A percentile compares a stretch with the other conserved stretches of the same genome.
phyloP scores from a whole-genome alignment of 2,888 invertebrate genomes.

The Stictocephala bisonia region DNA sequence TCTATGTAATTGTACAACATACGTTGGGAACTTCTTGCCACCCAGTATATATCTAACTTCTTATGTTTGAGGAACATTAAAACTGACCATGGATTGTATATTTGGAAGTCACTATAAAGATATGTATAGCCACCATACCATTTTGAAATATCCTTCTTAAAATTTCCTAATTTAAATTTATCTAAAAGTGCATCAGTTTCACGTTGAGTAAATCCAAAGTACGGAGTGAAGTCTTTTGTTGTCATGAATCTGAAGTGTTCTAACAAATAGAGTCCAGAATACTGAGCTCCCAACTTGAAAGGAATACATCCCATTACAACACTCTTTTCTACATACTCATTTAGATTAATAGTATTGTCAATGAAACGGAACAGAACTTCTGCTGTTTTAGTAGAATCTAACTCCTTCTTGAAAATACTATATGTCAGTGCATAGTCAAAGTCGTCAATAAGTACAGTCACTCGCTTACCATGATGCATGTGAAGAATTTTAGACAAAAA shows the following conservation, averaged over 20 bases:
- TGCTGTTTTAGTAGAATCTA: neutral
- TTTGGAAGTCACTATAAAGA: neutral
- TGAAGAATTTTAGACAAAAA: slow-evolving; percentile 8
- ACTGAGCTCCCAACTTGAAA: no score
- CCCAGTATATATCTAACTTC: neutral
- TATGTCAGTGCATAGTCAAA: slow-evolving; percentile 1
- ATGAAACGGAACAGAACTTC: neutral
- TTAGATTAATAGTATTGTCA: neutral
- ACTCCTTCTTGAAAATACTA: neutral
- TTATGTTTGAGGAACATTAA: slow-evolving; percentile 3
- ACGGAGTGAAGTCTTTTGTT: slow-evolving; percentile 17
- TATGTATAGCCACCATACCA: slow-evolving; percentile 20
- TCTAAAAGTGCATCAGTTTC: slow-evolving; percentile 15
- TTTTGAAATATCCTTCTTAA: neutral
- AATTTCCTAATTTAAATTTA: neutral
- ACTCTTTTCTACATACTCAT: neutral
- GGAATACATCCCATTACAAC: neutral
- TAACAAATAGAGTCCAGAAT: slow-evolving; percentile 1
- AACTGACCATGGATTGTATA: slow-evolving; percentile 14
- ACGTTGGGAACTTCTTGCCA: neutral
- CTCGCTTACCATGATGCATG: neutral
- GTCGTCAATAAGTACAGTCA: neutral
- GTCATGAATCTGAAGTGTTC: slow-evolving; percentile 12
- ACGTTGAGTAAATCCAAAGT: slow-evolving; percentile 9
- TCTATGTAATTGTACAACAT: neutral